Evolutionary conservation across 2,113 vertebrate species (phyloP).

Genomic region (Conger conger): DNA sequence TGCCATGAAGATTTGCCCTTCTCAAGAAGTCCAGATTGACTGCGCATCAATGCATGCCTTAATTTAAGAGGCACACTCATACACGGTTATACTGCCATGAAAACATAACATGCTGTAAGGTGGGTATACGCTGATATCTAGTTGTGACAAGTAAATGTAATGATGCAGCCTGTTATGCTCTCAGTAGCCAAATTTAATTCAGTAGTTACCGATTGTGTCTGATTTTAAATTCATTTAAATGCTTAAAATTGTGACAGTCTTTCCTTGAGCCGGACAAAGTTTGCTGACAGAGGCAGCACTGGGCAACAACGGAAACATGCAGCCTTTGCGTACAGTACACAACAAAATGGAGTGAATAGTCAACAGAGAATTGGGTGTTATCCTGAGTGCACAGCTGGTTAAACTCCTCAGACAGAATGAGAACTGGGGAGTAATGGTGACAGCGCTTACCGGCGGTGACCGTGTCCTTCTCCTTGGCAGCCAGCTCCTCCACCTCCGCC

Average conservation of each 20-base stretch:
- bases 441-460: slow-evolving; percentile 83
- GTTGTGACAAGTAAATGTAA: not conserved
- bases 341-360: not conserved
- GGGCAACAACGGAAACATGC: not conserved
- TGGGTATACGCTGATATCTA: not conserved
- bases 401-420: not conserved
- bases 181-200: not conserved
- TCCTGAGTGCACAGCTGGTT: not conserved
- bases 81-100: not conserved
- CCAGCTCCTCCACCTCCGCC: slow-evolving; percentile 85
- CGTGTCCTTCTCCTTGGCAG: slow-evolving; percentile 87
- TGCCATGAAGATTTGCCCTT: slow-evolving; percentile 6
- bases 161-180: not conserved
- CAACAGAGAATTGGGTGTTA: not conserved
- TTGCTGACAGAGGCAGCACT: not conserved
- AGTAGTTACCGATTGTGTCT: not conserved
- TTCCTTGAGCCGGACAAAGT: slow-evolving; percentile 4
- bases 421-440: not conserved
- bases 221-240: not conserved
- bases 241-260: not conserved
- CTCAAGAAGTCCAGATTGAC: slow-evolving; percentile 3
- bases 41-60: not conserved
- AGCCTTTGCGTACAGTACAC: not conserved
- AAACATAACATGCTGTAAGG: not conserved
- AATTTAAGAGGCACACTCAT: not conserved